Conservation (phyloP, 2,113 vertebrate genomes). For the Scolopax mira region DNA sequence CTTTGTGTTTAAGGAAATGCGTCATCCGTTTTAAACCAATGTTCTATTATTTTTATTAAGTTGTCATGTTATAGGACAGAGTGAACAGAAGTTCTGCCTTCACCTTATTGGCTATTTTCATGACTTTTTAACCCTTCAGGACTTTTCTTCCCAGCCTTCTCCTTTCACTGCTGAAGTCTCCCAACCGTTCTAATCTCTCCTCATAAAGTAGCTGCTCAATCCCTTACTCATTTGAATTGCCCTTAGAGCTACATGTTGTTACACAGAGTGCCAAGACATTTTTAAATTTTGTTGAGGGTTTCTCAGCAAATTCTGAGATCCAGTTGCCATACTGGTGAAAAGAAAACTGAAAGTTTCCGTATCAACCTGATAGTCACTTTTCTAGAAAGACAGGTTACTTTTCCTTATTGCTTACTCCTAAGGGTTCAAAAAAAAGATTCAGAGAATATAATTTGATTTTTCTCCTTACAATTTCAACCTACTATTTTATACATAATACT, state of each 20-base stretch:
- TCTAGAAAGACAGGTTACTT: not conserved
- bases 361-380: not conserved
- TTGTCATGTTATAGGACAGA: not conserved
- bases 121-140: fast-evolving
- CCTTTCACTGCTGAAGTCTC: not conserved
- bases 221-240: not conserved
- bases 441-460: not conserved
- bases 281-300: not conserved
- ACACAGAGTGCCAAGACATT: not conserved
- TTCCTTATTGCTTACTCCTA: not conserved
- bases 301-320: not conserved
- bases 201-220: not conserved
- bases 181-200: not conserved
- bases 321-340: not conserved
- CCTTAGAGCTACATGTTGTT: not conserved
- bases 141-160: not conserved
- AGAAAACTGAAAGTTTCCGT: not conserved
- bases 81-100: not conserved
- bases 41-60: not conserved
- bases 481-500: not conserved
- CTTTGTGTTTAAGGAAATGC: not conserved
- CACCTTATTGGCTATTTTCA: not conserved
- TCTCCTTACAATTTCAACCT: not conserved
- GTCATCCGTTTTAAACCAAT: not conserved
- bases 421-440: not conserved